Percentiles rank a stretch among this genome's conserved stretches.
Conservation (phyloP, 2,797 vertebrate species). For the Balearica regulorum region DNA sequence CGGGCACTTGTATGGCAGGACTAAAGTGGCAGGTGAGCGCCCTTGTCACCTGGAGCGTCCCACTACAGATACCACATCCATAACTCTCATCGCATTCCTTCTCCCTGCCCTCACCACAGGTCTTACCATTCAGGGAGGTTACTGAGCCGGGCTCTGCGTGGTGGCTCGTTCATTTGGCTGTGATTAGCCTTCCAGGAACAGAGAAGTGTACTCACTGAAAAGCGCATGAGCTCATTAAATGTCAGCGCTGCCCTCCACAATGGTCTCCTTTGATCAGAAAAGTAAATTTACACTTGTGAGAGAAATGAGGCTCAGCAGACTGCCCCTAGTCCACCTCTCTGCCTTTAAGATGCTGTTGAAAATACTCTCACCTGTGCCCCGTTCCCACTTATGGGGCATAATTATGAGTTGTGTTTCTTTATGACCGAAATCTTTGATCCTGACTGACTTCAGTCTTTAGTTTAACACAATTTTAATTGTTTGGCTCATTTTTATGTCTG, state of each 20-base stretch:
- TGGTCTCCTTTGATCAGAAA: neutral
- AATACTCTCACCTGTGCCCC: neutral
- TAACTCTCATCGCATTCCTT: neutral
- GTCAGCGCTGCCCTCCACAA: neutral
- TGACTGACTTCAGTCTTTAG: neutral
- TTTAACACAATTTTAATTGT: neutral
- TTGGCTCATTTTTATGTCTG: neutral
- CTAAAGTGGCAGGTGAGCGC: neutral
- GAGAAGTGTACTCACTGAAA: neutral
- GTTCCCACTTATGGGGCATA: neutral
- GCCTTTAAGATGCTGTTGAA: neutral
- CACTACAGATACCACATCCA: fast-evolving
- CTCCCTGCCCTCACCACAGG: neutral
- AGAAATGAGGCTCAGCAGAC: neutral
- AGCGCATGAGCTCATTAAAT: fast-evolving
- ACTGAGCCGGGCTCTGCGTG: fast-evolving
- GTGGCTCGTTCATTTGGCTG: neutral
- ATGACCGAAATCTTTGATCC: neutral
- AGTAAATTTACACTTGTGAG: neutral
- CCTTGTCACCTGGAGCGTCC: neutral
- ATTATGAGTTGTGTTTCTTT: neutral
- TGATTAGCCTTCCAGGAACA: neutral
- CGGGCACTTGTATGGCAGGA: neutral
- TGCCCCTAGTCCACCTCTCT: neutral
- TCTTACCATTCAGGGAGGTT: neutral